Percentiles rank a stretch among this genome's conserved stretches.
Evolutionary conservation across 1,140 invertebrate genomes (phyloP).

Genomic region (Sycophila sp.): DNA sequence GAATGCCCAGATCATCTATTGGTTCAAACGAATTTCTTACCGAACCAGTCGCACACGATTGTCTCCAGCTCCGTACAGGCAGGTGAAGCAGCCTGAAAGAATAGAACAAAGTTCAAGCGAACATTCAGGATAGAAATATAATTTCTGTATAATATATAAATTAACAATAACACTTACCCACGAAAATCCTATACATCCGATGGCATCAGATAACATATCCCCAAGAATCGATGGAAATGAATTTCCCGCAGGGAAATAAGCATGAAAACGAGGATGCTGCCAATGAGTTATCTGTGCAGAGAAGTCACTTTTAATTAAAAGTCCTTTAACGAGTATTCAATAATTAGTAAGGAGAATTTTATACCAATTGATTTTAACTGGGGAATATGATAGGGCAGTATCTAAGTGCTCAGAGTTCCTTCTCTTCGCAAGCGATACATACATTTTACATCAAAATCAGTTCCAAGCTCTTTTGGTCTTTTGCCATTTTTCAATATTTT

Average conservation of each 20-base stretch:
- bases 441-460: too few relatives aligned
- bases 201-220: constrained; percentile 96
- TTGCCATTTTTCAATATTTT: too few relatives aligned
- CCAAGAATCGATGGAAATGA: constrained; percentile 97
- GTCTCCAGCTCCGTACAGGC: constrained; percentile 98
- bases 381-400: too few relatives aligned
- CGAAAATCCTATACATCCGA: constrained; percentile 98
- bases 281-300: constrained; percentile 87
- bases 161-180: constrained; percentile 77
- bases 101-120: neutral
- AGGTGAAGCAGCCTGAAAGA: constrained; percentile 89
- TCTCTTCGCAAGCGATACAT: too few relatives aligned
- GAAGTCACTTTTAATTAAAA: neutral
- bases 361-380: too few relatives aligned
- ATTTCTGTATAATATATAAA: neutral
- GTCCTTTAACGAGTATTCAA: constrained; percentile 4
- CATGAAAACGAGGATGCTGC: constrained; percentile 99
- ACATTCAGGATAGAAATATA: neutral
- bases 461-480: too few relatives aligned
- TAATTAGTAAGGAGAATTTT: too few relatives aligned
- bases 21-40: too few relatives aligned
- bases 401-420: too few relatives aligned
- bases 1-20: too few relatives aligned
- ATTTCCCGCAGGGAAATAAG: constrained; percentile 98
- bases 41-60: constrained; percentile 97